Percentiles rank a stretch among this genome's conserved stretches.
These are phyloP conservation scores for Frankliniella fusca DNA, from an alignment of 2,888 invertebrate species.

Conservation along the genomic window DNA sequence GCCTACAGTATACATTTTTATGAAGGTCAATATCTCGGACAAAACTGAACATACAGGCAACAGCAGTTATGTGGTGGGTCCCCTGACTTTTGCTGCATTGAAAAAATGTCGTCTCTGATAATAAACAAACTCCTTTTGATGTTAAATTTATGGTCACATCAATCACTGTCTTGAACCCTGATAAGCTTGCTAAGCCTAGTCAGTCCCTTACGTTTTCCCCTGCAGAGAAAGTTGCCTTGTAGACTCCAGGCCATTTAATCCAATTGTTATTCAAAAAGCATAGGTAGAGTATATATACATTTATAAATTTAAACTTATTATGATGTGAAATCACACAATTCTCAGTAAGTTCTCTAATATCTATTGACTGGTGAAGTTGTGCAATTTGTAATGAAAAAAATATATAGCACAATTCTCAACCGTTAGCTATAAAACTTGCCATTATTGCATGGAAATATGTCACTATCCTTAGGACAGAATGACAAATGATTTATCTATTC, in stretches of 20 bases:
- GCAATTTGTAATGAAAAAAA: neutral
- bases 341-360: too few species aligned
- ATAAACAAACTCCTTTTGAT: too few species aligned
- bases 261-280: neutral
- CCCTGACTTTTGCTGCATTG: too few species aligned
- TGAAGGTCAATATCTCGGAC: neutral
- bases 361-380: too few species aligned
- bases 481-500: neutral
- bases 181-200: neutral
- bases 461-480: neutral
- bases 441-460: neutral
- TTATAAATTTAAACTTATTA: too few species aligned
- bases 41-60: too few species aligned
- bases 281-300: neutral
- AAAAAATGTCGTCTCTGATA: too few species aligned
- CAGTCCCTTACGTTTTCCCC: neutral
- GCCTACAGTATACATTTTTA: neutral
- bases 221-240: neutral
- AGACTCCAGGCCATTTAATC: neutral
- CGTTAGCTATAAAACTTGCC: neutral
- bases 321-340: too few species aligned
- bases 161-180: neutral
- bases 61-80: too few species aligned
- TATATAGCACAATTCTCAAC: neutral
- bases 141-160: neutral